These are phyloP conservation scores for Hoplodrina blanda DNA, from an alignment of 2,888 invertebrate genomes.

Conservation along the genomic window DNA sequence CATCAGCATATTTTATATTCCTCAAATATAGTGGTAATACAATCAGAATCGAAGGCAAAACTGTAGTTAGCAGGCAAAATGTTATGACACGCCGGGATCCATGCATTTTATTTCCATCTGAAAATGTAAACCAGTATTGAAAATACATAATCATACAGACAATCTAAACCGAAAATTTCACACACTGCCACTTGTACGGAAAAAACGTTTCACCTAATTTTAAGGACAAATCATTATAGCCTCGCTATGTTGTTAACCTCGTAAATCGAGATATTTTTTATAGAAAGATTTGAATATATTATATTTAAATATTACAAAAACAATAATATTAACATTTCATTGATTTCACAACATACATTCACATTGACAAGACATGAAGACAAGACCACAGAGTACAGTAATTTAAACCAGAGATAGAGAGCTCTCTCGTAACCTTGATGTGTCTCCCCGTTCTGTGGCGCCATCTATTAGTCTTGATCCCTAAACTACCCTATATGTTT, in stretches of 20 bases:
- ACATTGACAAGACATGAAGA: too few species aligned
- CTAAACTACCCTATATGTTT: too few species aligned
- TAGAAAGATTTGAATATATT: constrained; percentile 8
- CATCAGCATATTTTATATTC: constrained; percentile 94
- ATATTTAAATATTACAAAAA: constrained; percentile 39
- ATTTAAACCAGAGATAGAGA: too few species aligned
- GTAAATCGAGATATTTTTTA: constrained; percentile 20
- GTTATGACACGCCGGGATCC: constrained; percentile 94
- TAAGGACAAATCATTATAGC: constrained; percentile 34
- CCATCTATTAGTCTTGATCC: too few species aligned
- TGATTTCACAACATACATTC: not conserved
- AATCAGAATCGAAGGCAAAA: constrained; percentile 94
- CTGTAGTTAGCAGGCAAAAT: constrained; percentile 94
- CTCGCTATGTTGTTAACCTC: constrained; percentile 3
- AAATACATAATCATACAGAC: not conserved
- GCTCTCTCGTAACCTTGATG: too few species aligned
- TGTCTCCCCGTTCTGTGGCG: too few species aligned
- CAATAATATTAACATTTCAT: constrained; percentile 7
- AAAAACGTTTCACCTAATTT: constrained; percentile 6
- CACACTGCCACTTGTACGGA: constrained; percentile 4
- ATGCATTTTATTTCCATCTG: constrained; percentile 94
- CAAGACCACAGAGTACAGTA: too few species aligned
- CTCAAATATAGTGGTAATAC: constrained; percentile 94
- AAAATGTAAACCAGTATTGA: constrained; percentile 67
- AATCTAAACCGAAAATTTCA: not conserved